Base-by-base conservation (phyloP, 2,797 vertebrate genomes). In the Microhierax caerulescens region DNA sequence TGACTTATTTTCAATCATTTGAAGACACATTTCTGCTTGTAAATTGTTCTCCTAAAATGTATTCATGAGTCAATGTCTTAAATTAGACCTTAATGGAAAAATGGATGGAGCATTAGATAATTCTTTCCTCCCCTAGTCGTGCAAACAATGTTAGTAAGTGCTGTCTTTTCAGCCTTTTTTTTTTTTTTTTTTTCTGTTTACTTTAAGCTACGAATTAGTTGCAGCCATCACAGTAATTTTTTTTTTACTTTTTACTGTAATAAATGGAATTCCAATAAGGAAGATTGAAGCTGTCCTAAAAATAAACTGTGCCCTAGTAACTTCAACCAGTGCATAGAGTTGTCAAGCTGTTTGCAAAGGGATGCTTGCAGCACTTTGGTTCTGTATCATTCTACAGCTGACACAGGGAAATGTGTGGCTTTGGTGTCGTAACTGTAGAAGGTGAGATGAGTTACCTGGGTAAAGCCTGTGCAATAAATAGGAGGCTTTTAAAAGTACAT, bases 41-140 rank as follows among this genome's bases (percentile, higher is more conserved):
- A 92, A 88, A 72, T 86, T 76, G 36, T 95, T 91, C 47, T 93
- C 51, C 72, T 90, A 89, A 91, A 91, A 92, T 88, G 61, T 92
- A 54, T 93, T 86, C 57, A 79, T 85, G 43, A 94, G 50, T 82
- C 80, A 92, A 43, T 86, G 74, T 70, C 76, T 92, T 90, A 94
- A 95, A 92, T 94, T 96, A 95, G 77, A 17, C n/a, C 60, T 90
- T 96, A 89, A 82, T 92, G 74, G 91, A 96, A 96, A 96, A 92
- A 96, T 93, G 61, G 65, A 79, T 93, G 74, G 82, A 95, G 41
- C 15, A 67, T 94, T 94, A 93, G 92, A 81, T 80, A 96, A 97
- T 95, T 96, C 57, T 95, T 97, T 95, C 93, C 87, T 94, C 28
- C 54, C 20, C 48, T 41, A 91, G 45, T 37, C 32, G 57, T 68